Evolutionary conservation across 2,888 invertebrate species (phyloP), one percentile per base, ranked within the genome.

Genomic region (Erebia palarica): DNA sequence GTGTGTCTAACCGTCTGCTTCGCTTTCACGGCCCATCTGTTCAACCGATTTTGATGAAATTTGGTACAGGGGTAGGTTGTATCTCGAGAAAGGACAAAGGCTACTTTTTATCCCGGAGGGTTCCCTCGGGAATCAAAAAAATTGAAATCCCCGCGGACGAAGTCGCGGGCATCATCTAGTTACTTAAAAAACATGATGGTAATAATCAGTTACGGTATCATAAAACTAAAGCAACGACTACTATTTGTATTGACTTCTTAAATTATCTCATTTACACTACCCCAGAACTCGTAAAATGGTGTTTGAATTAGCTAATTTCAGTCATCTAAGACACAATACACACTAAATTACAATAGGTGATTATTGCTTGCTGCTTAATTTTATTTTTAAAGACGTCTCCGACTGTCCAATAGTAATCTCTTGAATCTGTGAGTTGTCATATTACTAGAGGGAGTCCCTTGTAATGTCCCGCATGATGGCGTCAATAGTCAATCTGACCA

Each of bases 231-330:
- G n/a, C n/a, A n/a, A n/a, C n/a, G n/a, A n/a, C n/a, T n/a, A n/a
- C n/a, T 60, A 60, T 60, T 44, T 60, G 60, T 60, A 60, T 44
- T 60, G 60, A 60, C 44, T 10, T 4, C 44, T 16, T 16, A 53
- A 53, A 36, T 16, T 16, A 42, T 44, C 60, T 44, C 16, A 44
- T 60, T 60, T 60, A 44, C 60, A 60, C 44, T 18, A 36, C n/a
- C n/a, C 9, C 10, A 42, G n/a, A 4, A 51, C 4, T 9, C 1
- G 10, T 36, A 59, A 21, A 57, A 59, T n/a, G n/a, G n/a, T 59
- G n/a, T 59, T 59, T 36, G 1, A 36, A 59, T 59, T 42, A 14
- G n/a, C 59, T 16, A 60, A 44, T 60, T 44, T 60, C 9, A 60
- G 18, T 60, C 60, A 60, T n/a, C n/a, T 42, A 59, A 10, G 9